Evolutionary conservation across 2,888 invertebrate genomes (phyloP).

Genomic region (Pristionchus exspectatus): DNA sequence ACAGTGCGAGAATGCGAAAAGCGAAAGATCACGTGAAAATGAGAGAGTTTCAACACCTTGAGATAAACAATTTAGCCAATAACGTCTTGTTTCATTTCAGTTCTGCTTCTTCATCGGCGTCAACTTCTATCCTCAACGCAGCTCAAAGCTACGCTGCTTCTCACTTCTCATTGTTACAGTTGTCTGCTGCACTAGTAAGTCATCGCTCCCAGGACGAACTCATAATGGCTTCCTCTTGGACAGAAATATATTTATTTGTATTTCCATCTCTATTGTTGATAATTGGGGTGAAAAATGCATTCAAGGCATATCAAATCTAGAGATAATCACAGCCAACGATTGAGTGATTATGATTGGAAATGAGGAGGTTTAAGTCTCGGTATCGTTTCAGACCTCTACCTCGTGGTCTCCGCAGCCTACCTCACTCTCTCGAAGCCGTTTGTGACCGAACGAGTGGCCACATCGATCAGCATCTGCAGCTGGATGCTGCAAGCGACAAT

Average conservation of each 20-base stretch:
- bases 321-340: too few relatives aligned
- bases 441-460: neutral
- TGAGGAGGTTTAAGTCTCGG: too few relatives aligned
- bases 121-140: conserved; percentile 3
- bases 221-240: too few relatives aligned
- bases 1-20: too few relatives aligned
- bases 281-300: too few relatives aligned
- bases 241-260: neutral
- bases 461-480: neutral
- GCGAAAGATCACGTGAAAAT: too few relatives aligned
- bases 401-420: neutral
- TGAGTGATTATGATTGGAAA: neutral
- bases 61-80: too few relatives aligned
- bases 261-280: too few relatives aligned
- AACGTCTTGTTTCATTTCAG: neutral
- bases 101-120: neutral
- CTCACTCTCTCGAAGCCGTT: neutral
- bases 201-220: neutral
- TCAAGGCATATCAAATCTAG: too few relatives aligned
- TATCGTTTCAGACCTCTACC: conserved; percentile 31
- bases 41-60: too few relatives aligned
- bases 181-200: neutral
- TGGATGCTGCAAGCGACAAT: conserved; percentile 44
- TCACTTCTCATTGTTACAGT: neutral
- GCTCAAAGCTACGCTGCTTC: neutral